A percentile compares a stretch with the other conserved stretches of the same genome.
phyloP scores from a whole-genome alignment of 1,140 invertebrate genomes.

The Lethrus apterus region DNA sequence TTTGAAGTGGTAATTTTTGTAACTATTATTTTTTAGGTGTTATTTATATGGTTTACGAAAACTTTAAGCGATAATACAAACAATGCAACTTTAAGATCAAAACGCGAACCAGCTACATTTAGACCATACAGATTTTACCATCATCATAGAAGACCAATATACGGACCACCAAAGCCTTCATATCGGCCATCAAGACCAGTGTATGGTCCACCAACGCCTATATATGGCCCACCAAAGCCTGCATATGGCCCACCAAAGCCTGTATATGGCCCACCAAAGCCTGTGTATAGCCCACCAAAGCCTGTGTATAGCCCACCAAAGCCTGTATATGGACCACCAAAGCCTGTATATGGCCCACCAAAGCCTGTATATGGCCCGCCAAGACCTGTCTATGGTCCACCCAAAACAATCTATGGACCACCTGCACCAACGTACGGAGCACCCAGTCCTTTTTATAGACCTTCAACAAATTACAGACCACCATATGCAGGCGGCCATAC shows the following conservation, averaged over 20 bases:
- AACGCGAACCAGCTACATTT: too few species aligned
- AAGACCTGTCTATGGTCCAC: neutral
- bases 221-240: neutral
- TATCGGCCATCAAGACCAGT: neutral
- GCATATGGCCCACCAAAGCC: neutral
- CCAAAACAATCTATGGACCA: neutral
- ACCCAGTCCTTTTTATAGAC: neutral
- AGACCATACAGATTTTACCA: too few species aligned
- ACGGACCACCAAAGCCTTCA: neutral
- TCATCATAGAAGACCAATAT: too few species aligned
- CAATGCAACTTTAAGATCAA: too few species aligned
- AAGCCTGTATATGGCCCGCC: conserved; percentile 1
- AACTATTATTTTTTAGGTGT: too few species aligned
- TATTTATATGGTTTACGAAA: too few species aligned
- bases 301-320: too few species aligned
- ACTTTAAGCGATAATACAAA: too few species aligned
- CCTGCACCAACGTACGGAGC: neutral
- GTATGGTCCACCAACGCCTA: neutral
- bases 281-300: neutral
- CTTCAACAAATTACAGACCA: neutral
- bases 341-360: neutral
- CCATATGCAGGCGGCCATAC: too few species aligned
- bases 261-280: neutral
- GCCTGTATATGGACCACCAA: neutral
- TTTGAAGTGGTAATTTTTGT: too few species aligned